These are phyloP conservation scores for Turritopsis rubra DNA, from an alignment of 30 jellyfish, hydroid and myxozoan species.

Conservation along the genomic window DNA sequence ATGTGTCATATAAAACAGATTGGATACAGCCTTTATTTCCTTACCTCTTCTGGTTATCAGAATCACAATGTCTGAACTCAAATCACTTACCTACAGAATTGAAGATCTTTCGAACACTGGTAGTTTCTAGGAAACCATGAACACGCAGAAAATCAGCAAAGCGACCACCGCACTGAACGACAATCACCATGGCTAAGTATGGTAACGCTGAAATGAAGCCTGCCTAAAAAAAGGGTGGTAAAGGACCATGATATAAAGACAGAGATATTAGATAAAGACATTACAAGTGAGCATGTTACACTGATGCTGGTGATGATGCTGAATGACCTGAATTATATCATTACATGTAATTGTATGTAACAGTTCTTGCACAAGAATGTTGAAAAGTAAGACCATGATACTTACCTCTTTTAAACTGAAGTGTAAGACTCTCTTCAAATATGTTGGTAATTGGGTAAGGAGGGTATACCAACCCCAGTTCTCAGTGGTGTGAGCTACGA, in stretches of 20 bases:
- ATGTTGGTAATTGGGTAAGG: constrained; percentile 81
- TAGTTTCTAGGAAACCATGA: constrained; percentile 47
- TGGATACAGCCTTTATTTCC: too few relatives aligned
- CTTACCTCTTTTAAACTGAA: constrained; percentile 69
- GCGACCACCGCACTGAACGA: constrained; percentile 76
- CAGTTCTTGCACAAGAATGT: too few relatives aligned
- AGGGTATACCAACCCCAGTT: constrained; percentile 89
- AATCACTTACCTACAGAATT: constrained; percentile 60
- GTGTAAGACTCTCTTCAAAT: constrained; percentile 49
- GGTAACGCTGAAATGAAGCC: constrained; percentile 84
- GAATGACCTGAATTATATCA: too few relatives aligned
- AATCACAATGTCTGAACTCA: too few relatives aligned
- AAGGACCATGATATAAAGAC: too few relatives aligned
- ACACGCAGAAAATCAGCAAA: constrained; percentile 58
- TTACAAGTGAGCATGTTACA: too few relatives aligned
- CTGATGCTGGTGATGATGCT: too few relatives aligned
- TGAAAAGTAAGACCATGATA: background rate
- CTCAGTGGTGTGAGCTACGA: constrained; percentile 66
- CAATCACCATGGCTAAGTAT: constrained; percentile 57
- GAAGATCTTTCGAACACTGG: constrained; percentile 66
- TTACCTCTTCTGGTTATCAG: too few relatives aligned
- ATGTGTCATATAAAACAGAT: too few relatives aligned
- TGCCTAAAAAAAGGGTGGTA: constrained; percentile 43
- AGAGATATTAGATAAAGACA: too few relatives aligned
- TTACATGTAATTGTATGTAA: too few relatives aligned